Evolutionary conservation across 2,888 invertebrate genomes (phyloP).

Genomic region (Nephrotoma appendiculata): DNA sequence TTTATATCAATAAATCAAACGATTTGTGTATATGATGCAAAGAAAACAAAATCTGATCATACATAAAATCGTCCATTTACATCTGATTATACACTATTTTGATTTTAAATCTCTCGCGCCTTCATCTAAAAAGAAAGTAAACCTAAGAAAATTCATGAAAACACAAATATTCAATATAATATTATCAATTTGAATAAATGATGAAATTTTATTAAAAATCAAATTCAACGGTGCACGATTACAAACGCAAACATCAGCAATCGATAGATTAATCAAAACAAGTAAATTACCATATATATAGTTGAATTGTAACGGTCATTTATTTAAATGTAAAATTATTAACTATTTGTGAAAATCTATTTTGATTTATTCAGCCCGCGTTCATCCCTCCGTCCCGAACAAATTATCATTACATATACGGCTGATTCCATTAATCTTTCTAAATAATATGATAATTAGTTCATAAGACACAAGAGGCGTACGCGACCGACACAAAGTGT

Average conservation of each 20-base stretch:
- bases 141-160: not conserved
- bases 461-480: not conserved
- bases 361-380: not conserved
- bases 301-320: not conserved
- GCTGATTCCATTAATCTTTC: not conserved
- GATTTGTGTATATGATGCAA: not conserved
- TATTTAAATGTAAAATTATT: not conserved
- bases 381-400: not conserved
- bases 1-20: not conserved
- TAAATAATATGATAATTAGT: not conserved
- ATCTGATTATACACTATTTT: not conserved
- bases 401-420: not conserved
- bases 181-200: no score
- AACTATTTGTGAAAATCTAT: not conserved
- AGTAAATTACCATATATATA: not conserved
- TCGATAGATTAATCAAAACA: not conserved
- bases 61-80: not conserved
- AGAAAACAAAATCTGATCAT: not conserved
- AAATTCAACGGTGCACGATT: not conserved
- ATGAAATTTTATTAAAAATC: not conserved
- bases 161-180: not conserved
- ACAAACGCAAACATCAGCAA: not conserved
- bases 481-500: not conserved
- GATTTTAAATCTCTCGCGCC: not conserved
- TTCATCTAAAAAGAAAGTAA: not conserved